These are phyloP conservation scores for Thamnophis sirtalis DNA, from an alignment of 2,113 vertebrate species.

Conservation along the genomic window DNA sequence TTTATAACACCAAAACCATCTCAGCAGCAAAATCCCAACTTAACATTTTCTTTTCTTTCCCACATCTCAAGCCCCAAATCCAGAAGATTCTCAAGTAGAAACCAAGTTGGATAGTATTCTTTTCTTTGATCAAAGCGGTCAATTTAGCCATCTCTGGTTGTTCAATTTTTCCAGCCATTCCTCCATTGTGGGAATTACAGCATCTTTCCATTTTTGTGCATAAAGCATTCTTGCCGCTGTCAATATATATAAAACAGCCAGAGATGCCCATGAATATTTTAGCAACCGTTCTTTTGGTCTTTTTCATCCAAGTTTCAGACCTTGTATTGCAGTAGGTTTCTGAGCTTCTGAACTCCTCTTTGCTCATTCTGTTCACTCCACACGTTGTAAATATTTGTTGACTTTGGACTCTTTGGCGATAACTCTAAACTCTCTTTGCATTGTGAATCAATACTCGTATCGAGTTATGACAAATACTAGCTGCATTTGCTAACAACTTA, in stretches of 20 bases:
- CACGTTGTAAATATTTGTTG: not conserved
- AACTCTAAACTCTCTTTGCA: not conserved
- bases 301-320: not conserved
- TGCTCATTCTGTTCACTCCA: not conserved
- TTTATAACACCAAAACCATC: not conserved
- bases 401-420: not conserved
- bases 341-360: not conserved
- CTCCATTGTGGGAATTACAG: not conserved
- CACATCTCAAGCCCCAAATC: not conserved
- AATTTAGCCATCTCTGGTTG: not conserved
- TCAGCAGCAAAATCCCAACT: not conserved
- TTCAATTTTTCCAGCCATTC: not conserved
- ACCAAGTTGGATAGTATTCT: not conserved
- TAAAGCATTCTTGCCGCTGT: not conserved
- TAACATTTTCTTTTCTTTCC: not conserved
- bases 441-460: not conserved
- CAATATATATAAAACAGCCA: not conserved
- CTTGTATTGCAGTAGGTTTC: not conserved
- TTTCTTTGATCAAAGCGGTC: not conserved
- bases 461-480: not conserved
- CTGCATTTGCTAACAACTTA: not conserved
- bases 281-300: not conserved
- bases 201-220: not conserved
- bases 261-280: not conserved
- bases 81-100: not conserved